Base-by-base conservation (phyloP, 2,113 vertebrate species). In the Halcyon malimbica region DNA sequence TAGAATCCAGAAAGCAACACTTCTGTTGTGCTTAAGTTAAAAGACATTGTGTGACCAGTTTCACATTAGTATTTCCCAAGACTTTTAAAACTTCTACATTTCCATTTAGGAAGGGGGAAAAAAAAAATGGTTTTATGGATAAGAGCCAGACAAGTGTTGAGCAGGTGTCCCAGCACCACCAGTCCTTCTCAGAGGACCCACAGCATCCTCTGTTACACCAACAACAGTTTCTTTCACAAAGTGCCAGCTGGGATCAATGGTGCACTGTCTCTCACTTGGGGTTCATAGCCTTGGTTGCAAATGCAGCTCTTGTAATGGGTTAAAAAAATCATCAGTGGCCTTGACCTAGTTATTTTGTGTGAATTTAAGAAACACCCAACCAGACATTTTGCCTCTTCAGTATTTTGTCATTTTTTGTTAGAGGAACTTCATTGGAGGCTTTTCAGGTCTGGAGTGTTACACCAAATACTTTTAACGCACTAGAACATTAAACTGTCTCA, bases 161-260 rank as follows among this genome's bases (percentile, higher is more conserved):
- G 69, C 94, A 94, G 96, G 96, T 96, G 95, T 83, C 93, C 57
- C 62, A 93, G 71, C 57, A 89, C 56, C 74, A 87, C 35, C 73
- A 89, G 70, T 68, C 65, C 86, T 56, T 42, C 68, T 92, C 41
- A 84, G 69, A 94, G 39, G 53, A 85, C 56, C 65, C 80, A 81
- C 60, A 81, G 89, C 90, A 95, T 93, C 94, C 86, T 89, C 83
- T 87, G 69, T 26, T 44, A 46, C 59, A 83, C 28, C 79, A 71
- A 96, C 85, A 95, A 87, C 48, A 79, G 69, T 19, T 93, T 73
- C 83, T 95, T 96, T 96, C 70, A 96, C 69, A 84, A 83, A 64
- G 48, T 75, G 94, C 86, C 91, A 95, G 83, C 80, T 71, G 73
- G 16, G 83, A 93, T 96, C 89, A 94, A 95, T 82, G 53, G 65